Evolutionary conservation across 1,140 invertebrate species (phyloP).

Genomic region (Sogatella furcifera): DNA sequence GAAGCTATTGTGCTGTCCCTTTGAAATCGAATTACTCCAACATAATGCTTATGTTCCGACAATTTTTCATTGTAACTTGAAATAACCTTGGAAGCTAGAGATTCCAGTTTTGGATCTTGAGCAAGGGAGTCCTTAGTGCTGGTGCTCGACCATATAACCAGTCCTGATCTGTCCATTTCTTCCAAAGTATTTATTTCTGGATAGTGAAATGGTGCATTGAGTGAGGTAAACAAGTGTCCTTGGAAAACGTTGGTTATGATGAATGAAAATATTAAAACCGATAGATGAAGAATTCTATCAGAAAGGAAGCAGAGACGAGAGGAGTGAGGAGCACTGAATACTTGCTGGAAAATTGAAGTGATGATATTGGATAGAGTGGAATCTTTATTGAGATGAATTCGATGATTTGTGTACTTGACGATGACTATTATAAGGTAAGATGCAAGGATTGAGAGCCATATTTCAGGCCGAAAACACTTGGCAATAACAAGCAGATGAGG

Average conservation of each 20-base stretch:
- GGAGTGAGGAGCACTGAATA: neutral
- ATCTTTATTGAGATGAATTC: neutral
- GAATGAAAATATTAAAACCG: neutral
- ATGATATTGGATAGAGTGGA: too few relatives aligned
- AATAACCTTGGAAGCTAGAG: too few relatives aligned
- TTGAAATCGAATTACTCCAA: too few relatives aligned
- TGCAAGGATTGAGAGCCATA: neutral
- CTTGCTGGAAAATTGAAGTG: too few relatives aligned
- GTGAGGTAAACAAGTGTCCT: neutral
- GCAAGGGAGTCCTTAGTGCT: neutral
- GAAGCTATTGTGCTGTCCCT: too few relatives aligned
- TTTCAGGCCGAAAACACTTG: neutral
- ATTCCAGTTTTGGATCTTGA: neutral
- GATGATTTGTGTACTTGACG: neutral
- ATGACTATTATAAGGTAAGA: neutral
- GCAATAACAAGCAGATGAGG: neutral
- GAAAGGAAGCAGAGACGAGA: neutral
- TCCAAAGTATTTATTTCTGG: neutral
- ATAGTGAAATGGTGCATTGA: neutral
- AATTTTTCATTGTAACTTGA: too few relatives aligned
- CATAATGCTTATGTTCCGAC: too few relatives aligned
- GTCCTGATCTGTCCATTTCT: neutral
- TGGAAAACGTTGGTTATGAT: neutral
- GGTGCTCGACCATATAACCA: neutral
- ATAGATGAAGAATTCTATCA: neutral